A percentile compares a stretch with the other conserved stretches of the same genome.
These are phyloP conservation scores for Glandiceps talaboti DNA, from an alignment of 53 echinoderm and acorn worm species.

Conservation along the genomic window DNA sequence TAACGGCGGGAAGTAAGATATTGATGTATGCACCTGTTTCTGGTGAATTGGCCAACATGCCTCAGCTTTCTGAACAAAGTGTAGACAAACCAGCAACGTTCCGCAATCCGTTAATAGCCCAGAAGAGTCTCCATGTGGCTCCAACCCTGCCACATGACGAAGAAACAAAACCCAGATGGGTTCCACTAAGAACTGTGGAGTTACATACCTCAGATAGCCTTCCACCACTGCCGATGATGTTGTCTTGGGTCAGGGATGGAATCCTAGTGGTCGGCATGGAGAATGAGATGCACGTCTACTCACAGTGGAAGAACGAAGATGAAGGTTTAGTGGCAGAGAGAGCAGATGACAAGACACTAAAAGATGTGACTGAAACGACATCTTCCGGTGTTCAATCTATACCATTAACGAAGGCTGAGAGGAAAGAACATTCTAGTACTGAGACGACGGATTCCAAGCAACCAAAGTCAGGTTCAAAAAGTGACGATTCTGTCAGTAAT, in stretches of 20 bases:
- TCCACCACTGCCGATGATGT: constrained; percentile 82
- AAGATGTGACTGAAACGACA: neutral
- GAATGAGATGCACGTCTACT: constrained; percentile 98
- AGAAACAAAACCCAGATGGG: constrained; percentile 62
- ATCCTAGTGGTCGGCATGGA: constrained; percentile 83
- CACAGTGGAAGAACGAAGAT: constrained; percentile 65
- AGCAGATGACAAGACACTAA: neutral
- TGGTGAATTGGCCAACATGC: constrained; percentile 14
- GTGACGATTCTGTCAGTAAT: constrained; percentile 7
- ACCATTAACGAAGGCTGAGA: constrained; percentile 78
- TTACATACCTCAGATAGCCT: constrained; percentile 77
- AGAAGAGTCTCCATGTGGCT: constrained; percentile 24
- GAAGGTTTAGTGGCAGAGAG: constrained; percentile 12
- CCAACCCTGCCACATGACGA: constrained; percentile 28
- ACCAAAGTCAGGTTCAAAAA: neutral
- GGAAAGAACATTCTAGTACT: constrained; percentile 81
- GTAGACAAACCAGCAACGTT: neutral
- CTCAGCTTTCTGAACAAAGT: constrained; percentile 6
- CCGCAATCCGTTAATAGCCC: constrained; percentile 27
- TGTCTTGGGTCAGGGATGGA: constrained; percentile 95
- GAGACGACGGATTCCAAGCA: constrained; percentile 56
- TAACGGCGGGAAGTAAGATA: constrained; percentile 73
- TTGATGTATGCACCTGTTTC: constrained; percentile 50
- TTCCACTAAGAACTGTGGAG: constrained; percentile 52
- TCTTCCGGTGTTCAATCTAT: constrained; percentile 41